Conservation (phyloP, 1,140 invertebrate genomes). For the Polyergus mexicanus region DNA sequence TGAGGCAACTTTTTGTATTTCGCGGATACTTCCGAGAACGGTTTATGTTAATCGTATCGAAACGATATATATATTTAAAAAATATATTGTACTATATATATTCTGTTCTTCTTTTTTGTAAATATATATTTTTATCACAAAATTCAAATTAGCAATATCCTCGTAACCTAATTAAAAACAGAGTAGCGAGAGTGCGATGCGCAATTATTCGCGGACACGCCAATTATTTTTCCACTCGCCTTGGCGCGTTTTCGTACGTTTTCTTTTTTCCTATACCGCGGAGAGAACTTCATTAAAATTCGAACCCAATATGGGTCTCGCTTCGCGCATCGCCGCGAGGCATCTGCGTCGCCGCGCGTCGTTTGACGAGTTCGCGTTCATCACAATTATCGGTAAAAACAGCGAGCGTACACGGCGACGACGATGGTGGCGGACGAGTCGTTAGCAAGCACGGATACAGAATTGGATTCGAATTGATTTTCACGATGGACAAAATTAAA, state of each 20-base stretch:
- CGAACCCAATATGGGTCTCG: background rate
- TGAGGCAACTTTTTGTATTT: background rate
- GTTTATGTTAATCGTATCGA: background rate
- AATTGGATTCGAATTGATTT: conserved; percentile 74
- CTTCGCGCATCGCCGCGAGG: background rate
- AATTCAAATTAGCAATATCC: conserved; percentile 25
- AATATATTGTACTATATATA: background rate
- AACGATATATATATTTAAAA: background rate
- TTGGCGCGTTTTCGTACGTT: background rate
- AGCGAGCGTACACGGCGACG: conserved; percentile 36
- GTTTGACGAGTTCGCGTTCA: conserved; percentile 56
- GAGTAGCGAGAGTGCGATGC: conserved; percentile 4
- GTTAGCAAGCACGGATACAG: conserved; percentile 56
- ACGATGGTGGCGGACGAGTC: conserved; percentile 44
- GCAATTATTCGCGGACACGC: conserved; percentile 45
- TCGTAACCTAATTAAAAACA: conserved; percentile 45
- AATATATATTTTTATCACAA: background rate
- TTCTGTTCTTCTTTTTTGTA: background rate
- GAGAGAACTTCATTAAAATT: conserved; percentile 44
- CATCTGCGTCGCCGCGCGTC: background rate
- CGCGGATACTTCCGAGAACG: background rate
- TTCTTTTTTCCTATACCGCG: background rate
- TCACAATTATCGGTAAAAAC: conserved; percentile 70
- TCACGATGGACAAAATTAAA: conserved; percentile 62
- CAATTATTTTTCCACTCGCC: conserved; percentile 43